Percentiles rank a stretch among this genome's conserved stretches.
phyloP scores from a whole-genome alignment of 1,140 invertebrate species.

The Ridgeia piscesae region DNA sequence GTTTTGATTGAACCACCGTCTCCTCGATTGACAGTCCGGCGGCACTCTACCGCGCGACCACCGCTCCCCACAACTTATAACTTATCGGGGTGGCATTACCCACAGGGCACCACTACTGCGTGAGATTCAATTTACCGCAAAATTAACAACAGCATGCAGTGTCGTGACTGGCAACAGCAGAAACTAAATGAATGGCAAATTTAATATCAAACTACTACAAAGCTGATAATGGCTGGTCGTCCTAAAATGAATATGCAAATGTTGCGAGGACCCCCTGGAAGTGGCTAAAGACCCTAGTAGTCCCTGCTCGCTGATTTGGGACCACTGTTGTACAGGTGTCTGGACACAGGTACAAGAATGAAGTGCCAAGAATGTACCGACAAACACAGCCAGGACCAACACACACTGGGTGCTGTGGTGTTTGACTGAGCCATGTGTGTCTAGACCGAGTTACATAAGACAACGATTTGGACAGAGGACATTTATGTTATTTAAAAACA shows the following conservation, averaged over 20 bases:
- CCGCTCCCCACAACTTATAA: no score
- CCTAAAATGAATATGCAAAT: neutral
- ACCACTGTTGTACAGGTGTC: neutral
- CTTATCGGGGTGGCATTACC: no score
- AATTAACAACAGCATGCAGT: no score
- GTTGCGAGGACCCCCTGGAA: neutral
- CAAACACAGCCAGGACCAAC: neutral
- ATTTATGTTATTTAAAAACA: neutral
- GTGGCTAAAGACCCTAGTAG: neutral
- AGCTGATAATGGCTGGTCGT: neutral
- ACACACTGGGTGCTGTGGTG: neutral
- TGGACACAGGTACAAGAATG: neutral
- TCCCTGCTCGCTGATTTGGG: neutral
- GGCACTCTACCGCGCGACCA: no score
- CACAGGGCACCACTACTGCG: no score
- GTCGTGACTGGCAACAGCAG: no score
- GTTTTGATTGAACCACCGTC: no score
- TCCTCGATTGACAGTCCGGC: no score
- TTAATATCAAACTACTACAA: no score
- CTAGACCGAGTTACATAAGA: neutral
- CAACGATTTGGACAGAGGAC: neutral
- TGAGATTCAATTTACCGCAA: no score
- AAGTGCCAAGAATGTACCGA: neutral
- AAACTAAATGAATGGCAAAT: no score
- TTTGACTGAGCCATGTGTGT: neutral